phyloP scores from a whole-genome alignment of 2,797 vertebrate genomes.

The Babyrousa celebensis region DNA sequence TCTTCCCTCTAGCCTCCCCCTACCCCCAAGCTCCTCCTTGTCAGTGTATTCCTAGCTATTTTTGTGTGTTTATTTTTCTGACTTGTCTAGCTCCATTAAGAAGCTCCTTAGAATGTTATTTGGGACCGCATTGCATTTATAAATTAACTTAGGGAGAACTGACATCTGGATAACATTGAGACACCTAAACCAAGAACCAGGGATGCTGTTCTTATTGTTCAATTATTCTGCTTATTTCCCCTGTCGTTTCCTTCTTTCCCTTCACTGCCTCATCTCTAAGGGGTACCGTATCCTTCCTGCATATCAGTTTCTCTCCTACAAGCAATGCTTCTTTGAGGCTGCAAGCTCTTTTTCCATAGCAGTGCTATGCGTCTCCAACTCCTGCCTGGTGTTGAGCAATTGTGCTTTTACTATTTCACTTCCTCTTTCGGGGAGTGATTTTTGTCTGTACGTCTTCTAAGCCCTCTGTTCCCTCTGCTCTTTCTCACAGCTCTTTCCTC shows the following conservation, averaged over 20 bases:
- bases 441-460: background rate
- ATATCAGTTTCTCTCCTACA: background rate
- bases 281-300: background rate
- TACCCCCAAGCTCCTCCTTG: background rate
- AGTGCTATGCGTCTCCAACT: background rate
- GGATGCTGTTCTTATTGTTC: background rate
- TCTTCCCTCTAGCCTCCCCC: too few relatives aligned
- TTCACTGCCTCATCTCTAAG: background rate
- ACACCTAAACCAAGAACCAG: background rate
- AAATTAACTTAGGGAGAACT: background rate
- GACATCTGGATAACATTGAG: background rate
- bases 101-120: background rate
- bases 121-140: background rate
- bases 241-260: background rate
- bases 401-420: background rate
- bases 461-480: background rate
- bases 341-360: background rate
- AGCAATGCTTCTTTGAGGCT: background rate
- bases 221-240: background rate
- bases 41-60: background rate
- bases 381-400: background rate
- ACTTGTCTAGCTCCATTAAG: background rate
- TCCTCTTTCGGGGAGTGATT: background rate
- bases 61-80: background rate
- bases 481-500: background rate